phyloP scores from a whole-genome alignment of 2,797 vertebrate species.

The Acipenser oxyrinchus region DNA sequence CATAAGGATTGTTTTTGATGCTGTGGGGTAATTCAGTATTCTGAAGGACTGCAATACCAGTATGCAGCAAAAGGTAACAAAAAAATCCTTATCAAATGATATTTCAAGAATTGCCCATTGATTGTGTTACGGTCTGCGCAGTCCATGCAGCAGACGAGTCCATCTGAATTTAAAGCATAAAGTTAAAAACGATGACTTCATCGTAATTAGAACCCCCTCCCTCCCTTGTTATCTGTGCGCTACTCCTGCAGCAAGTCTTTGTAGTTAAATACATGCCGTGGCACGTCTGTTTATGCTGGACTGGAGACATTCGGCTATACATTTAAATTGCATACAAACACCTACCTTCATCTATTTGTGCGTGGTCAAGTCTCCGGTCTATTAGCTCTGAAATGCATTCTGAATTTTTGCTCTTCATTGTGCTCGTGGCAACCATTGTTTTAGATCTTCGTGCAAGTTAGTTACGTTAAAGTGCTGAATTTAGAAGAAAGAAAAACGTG shows the following conservation, averaged over 20 bases:
- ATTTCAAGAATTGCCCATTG: not conserved
- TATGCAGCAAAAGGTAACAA: not conserved
- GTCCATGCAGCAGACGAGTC: too few species aligned
- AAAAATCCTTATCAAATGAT: not conserved
- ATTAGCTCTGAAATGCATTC: conserved; percentile 44
- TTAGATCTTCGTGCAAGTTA: too few species aligned
- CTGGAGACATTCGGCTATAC: not conserved
- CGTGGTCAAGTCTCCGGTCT: conserved; percentile 44
- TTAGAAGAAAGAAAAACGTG: conserved; percentile 8
- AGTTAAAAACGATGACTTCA: conserved; percentile 52
- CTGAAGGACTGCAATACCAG: too few species aligned
- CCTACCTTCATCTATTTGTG: conserved; percentile 59
- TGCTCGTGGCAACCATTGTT: conserved; percentile 61
- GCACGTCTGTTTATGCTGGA: too few species aligned
- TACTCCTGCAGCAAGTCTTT: conserved; percentile 45
- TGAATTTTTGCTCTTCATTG: conserved; percentile 50
- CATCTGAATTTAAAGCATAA: not conserved
- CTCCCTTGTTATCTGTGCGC: conserved; percentile 23
- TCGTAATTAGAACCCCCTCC: conserved; percentile 27
- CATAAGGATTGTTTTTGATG: too few species aligned
- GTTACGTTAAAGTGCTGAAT: conserved; percentile 18
- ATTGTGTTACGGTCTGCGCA: too few species aligned
- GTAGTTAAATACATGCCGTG: conserved; percentile 24
- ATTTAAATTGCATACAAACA: not conserved
- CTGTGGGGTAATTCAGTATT: too few species aligned